phyloP scores from a whole-genome alignment of 2,888 invertebrate species.

The Cheilosia soror region DNA sequence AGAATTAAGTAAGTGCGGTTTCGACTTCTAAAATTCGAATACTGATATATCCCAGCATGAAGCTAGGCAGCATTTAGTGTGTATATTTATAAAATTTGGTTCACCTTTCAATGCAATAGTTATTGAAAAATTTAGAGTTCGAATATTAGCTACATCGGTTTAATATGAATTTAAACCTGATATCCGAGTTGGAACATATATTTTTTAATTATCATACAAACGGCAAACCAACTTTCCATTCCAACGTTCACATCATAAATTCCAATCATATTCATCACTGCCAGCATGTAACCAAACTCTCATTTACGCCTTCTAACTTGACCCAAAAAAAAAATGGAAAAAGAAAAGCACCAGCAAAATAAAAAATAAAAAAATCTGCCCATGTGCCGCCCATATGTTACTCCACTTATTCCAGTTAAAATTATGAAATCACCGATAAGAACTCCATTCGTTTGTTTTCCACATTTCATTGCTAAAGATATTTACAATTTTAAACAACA shows the following conservation, averaged over 20 bases:
- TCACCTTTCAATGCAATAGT: too few relatives aligned
- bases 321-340: conserved; percentile 27
- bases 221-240: background rate
- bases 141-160: background rate
- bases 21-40: too few relatives aligned
- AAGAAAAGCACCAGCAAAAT: conserved; percentile 7
- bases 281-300: conserved; percentile 20
- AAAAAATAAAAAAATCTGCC: conserved; percentile 1
- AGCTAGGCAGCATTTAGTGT: too few relatives aligned
- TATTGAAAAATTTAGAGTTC: background rate
- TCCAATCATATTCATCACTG: conserved; percentile 31
- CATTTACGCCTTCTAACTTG: conserved; percentile 37
- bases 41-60: too few relatives aligned
- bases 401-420: conserved; percentile 26
- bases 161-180: background rate
- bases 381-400: conserved; percentile 57
- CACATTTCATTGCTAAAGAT: conserved; percentile 36
- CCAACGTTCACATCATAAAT: background rate
- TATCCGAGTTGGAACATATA: background rate
- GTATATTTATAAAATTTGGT: too few relatives aligned
- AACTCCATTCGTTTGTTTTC: conserved; percentile 20
- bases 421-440: conserved; percentile 61
- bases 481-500: conserved; percentile 15
- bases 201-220: background rate
- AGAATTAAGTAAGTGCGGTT: too few relatives aligned